These are phyloP conservation scores for Seira sanloemensis DNA, from an alignment of 2,888 invertebrate species.

Conservation along the genomic window DNA sequence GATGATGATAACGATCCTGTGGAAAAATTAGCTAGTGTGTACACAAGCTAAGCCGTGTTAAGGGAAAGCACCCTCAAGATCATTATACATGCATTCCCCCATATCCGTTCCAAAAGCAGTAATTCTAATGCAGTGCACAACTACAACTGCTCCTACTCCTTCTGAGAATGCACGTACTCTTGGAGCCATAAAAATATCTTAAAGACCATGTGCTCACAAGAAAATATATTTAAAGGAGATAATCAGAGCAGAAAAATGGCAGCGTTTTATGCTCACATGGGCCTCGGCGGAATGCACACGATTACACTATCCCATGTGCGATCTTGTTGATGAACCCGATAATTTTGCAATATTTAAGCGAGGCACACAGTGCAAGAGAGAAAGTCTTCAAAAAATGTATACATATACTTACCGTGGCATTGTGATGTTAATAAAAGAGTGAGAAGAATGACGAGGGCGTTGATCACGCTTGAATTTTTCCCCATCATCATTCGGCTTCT, in stretches of 20 bases:
- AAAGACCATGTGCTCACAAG: no score
- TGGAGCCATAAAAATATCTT: background rate
- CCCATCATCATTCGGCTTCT: conserved; percentile 58
- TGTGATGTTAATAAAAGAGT: conserved; percentile 71
- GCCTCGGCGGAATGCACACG: background rate
- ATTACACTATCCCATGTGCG: background rate
- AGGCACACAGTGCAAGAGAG: background rate
- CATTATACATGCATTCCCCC: conserved; percentile 7
- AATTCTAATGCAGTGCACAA: conserved; percentile 1
- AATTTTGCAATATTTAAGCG: background rate
- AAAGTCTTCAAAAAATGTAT: background rate
- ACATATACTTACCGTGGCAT: conserved; percentile 72
- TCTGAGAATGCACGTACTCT: background rate
- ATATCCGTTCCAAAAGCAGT: background rate
- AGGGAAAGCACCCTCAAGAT: background rate
- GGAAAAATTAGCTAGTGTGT: background rate
- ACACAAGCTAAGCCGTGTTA: background rate
- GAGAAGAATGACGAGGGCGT: conserved; percentile 70
- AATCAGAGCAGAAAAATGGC: background rate
- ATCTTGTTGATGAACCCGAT: conserved; percentile 9
- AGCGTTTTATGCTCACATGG: background rate
- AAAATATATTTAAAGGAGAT: background rate
- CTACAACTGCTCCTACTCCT: background rate
- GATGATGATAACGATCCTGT: background rate
- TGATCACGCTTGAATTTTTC: conserved; percentile 68